These are phyloP conservation scores for Drosophila kohkoa DNA, from an alignment of 1,140 invertebrate genomes.

Conservation along the genomic window DNA sequence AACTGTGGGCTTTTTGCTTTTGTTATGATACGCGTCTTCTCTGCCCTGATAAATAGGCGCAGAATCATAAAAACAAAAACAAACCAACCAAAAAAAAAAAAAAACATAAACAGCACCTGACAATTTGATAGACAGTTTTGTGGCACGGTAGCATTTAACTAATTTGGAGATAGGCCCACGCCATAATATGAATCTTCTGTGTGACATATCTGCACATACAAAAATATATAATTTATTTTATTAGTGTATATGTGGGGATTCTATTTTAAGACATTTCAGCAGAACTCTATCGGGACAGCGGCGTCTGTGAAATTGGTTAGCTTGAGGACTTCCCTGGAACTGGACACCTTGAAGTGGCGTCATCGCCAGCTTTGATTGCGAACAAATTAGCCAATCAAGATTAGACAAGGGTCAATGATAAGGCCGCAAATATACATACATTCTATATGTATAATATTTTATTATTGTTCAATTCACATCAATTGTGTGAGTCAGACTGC, in stretches of 20 bases:
- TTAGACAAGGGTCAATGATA: slow-evolving; percentile 40
- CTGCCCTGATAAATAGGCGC: slow-evolving; percentile 13
- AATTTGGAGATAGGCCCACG: slow-evolving; percentile 20
- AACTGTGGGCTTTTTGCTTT: not conserved
- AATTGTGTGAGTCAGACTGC: slow-evolving; percentile 48
- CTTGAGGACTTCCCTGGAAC: slow-evolving; percentile 65
- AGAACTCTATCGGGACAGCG: slow-evolving; percentile 58
- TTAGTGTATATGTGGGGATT: not conserved
- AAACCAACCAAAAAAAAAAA: no score
- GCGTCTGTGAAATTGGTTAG: no score
- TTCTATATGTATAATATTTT: not conserved
- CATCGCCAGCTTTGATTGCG: slow-evolving; percentile 13
- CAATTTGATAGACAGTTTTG: slow-evolving; percentile 37
- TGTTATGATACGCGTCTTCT: not conserved
- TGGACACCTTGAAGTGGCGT: slow-evolving; percentile 33
- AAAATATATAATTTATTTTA: not conserved
- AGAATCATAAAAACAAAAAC: slow-evolving; percentile 25
- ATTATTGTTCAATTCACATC: slow-evolving; percentile 28
- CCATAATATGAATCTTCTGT: not conserved
- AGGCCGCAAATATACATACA: not conserved
- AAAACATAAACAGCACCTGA: slow-evolving; percentile 38
- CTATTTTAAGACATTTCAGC: slow-evolving; percentile 32
- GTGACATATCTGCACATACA: not conserved
- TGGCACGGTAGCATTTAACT: slow-evolving; percentile 20
- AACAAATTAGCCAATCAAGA: slow-evolving; percentile 27